Evolutionary conservation across 2,888 invertebrate genomes (phyloP).

Genomic region (Campopleginae sp.): DNA sequence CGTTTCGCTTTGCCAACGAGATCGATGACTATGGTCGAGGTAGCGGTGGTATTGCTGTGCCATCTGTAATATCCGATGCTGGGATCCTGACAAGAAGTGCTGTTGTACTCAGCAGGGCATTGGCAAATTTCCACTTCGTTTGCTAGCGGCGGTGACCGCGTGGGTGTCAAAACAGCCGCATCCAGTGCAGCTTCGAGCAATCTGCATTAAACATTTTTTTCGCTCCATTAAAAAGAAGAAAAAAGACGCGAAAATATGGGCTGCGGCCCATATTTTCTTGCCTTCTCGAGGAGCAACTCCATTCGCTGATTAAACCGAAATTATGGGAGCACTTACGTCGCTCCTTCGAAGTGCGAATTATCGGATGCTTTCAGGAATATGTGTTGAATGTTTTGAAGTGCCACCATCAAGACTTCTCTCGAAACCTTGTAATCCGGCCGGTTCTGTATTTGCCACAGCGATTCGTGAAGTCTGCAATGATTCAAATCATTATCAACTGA

Average conservation of each 20-base stretch:
- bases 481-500: not conserved
- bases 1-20: constrained; percentile 91
- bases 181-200: constrained; percentile 93
- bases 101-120: constrained; percentile 92
- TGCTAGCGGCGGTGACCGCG: constrained; percentile 89
- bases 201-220: constrained; percentile 81
- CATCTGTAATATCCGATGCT: constrained; percentile 93
- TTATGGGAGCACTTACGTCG: constrained; percentile 84
- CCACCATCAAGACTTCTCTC: constrained; percentile 94
- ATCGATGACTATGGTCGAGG: constrained; percentile 91
- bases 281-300: constrained; percentile 28
- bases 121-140: constrained; percentile 94
- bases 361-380: constrained; percentile 91
- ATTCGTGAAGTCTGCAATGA: constrained; percentile 87
- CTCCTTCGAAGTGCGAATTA: constrained; percentile 87
- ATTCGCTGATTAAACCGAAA: constrained; percentile 38
- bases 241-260: constrained; percentile 30
- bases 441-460: constrained; percentile 90
- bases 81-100: constrained; percentile 96
- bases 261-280: too few relatives aligned
- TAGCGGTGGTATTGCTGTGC: constrained; percentile 86
- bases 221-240: not conserved
- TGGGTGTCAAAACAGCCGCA: constrained; percentile 90
- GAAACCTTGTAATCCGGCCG: constrained; percentile 87
- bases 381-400: constrained; percentile 93